Evolutionary conservation across 2,888 invertebrate species (phyloP), one percentile per base, ranked within the genome.

Genomic region (Amphipyra berbera): DNA sequence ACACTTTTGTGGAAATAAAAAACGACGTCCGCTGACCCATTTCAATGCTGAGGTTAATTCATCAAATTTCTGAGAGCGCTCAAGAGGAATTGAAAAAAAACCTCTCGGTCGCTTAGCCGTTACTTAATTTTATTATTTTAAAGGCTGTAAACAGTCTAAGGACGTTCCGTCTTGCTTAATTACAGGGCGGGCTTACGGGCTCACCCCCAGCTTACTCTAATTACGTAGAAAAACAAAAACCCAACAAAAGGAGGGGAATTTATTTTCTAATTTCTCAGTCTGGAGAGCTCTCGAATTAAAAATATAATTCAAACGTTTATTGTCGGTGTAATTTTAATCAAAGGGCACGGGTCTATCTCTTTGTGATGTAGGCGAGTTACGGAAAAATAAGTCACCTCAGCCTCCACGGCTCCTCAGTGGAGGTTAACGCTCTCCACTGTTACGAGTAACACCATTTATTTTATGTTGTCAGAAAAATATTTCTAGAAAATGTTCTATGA

Each of bases 221-320:
- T 94, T 93, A 92, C 90, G 85, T 85, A 87, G 85, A 88, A 90
- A 93, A 93, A 92, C 89, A 91, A 92, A 91, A 89, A 88, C 85
- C 84, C 87, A 79, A 87, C 90, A 89, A 90, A 90, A 78, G 76
- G 84, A 76, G 81, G 82, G 60, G 82, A 72, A 92, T 92, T 91
- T 91, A 92, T 93, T 90, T 88, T 89, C 85, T 90, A 90, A 92
- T 92, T 91, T 90, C 90, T 89, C 87, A 85, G 85, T 79, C 77
- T 78, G 79, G 75, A 78, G 82, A 82, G 80, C 80, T 81, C 79
- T 84, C 78, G 86, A 87, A 90, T 90, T 90, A 89, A 91, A 91
- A 90, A 89, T 85, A 86, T 86, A 86, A 87, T 85, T 87, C 79
- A 71, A 86, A 86, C 85, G 87, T 83, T 79, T 79, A 79, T 88